These are phyloP conservation scores for Sprattus sprattus DNA, from an alignment of 2,113 vertebrate species.

Conservation along the genomic window DNA sequence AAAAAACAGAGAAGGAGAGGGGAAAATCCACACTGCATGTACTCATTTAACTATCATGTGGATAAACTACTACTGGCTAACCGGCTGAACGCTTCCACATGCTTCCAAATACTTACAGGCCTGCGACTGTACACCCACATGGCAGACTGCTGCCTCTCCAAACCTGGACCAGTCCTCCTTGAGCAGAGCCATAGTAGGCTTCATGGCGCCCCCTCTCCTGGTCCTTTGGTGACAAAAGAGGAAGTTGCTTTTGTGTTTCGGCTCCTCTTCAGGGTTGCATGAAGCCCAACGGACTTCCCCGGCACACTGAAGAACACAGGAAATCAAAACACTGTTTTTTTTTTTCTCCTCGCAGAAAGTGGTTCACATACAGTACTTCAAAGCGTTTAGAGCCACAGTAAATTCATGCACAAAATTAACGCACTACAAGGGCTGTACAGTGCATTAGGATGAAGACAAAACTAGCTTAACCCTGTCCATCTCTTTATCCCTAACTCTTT, in stretches of 20 bases:
- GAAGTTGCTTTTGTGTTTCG: not conserved
- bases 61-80: not conserved
- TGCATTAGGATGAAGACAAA: not conserved
- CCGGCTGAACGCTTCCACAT: not conserved
- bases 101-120: not conserved
- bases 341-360: not conserved
- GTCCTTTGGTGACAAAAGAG: not conserved
- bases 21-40: not conserved
- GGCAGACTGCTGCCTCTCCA: not conserved
- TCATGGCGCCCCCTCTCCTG: not conserved
- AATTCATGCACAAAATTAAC: not conserved
- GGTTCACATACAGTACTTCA: not conserved
- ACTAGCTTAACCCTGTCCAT: not conserved
- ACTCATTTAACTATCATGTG: not conserved
- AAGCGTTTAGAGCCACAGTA: not conserved
- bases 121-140: not conserved
- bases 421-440: not conserved
- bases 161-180: not conserved
- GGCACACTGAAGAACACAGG: not conserved
- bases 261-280: not conserved
- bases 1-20: not conserved
- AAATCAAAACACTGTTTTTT: not conserved
- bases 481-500: not conserved
- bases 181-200: not conserved
- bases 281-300: not conserved